phyloP scores from a whole-genome alignment of 1,140 invertebrate genomes.

The Chionoecetes opilio region DNA sequence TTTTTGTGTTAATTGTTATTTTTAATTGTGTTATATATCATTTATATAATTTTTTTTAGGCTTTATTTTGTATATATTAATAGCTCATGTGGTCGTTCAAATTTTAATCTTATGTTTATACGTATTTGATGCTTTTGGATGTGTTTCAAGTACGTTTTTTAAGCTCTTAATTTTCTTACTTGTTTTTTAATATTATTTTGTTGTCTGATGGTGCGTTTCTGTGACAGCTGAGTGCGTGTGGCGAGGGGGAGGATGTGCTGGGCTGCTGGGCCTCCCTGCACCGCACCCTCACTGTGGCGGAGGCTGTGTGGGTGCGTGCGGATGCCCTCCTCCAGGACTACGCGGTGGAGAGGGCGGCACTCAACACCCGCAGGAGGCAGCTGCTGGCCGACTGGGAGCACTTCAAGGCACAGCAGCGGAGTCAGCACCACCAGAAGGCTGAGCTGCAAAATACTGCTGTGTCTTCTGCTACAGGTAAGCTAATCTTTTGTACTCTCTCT shows the following conservation, averaged over 20 bases:
- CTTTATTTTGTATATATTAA: too few relatives aligned
- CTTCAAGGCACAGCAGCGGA: constrained; percentile 74
- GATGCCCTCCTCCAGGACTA: constrained; percentile 76
- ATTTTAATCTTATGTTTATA: too few relatives aligned
- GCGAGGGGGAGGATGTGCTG: constrained; percentile 66
- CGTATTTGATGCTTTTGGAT: too few relatives aligned
- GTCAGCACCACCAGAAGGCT: constrained; percentile 64
- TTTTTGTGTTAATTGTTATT: neutral
- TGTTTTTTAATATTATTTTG: too few relatives aligned
- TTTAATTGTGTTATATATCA: too few relatives aligned
- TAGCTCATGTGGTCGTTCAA: too few relatives aligned
- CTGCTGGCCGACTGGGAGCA: constrained; percentile 76
- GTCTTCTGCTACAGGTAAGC: constrained; percentile 54
- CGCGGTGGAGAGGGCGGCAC: constrained; percentile 73
- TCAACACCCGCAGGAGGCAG: constrained; percentile 73
- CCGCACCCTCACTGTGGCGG: constrained; percentile 65
- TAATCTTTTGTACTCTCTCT: neutral
- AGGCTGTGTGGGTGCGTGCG: constrained; percentile 72
- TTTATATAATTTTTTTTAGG: too few relatives aligned
- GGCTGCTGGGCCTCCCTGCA: constrained; percentile 74
- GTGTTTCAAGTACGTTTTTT: too few relatives aligned
- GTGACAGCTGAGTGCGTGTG: constrained; percentile 50
- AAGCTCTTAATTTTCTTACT: too few relatives aligned
- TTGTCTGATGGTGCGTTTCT: neutral
- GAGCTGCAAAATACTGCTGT: constrained; percentile 44